Base-by-base conservation (phyloP, 2,113 vertebrate species). In the Melanerpes formicivorus region DNA sequence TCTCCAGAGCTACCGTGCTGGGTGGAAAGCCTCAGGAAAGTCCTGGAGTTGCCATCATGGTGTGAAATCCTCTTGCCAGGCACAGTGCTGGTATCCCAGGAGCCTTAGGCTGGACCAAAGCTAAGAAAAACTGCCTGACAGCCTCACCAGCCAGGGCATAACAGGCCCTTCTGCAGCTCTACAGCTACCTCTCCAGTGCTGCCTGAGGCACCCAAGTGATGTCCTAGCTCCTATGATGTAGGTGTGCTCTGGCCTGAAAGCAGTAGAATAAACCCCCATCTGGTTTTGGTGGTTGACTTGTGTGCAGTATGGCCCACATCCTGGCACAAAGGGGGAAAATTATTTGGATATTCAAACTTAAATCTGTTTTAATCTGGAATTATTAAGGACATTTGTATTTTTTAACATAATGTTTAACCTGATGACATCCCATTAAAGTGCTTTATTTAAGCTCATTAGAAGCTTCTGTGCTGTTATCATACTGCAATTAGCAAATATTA, bases 401-500 rank as follows among this genome's bases (percentile, higher is more conserved):
- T 90, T 79, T 78, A 87, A 80, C 34, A 59, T 69, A 60, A 12
- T 75, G 69, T 86, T 90, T 81, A 76, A 78, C 73, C 83, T 93
- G 69, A 80, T 56, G 81, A 52, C 5, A 6, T 67, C 54, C 84
- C 60, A 87, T 74, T 91, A 87, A 94, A 89, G 90, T 66, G 48
- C 58, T 80, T 90, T 69, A 27, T 74, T 18, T 94, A 92, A 95
- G 73, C 66, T 90, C 56, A 95, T 97, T 97, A 96, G 72, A 48
- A 93, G 40, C 78, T 93, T 93, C 88, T 89, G 50, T 90, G 75
- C 56, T 15, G 48, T 72, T 72, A 71, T 55, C 37, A 23, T 69
- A 82, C 84, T 84, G 58, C 54, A 94, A 94, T 94, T 96, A 93
- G 55, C 65, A 90, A 93, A 94, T 93, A 84, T 84, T 58, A 93